Evolutionary conservation across 1,140 invertebrate species (phyloP).

Genomic region (Drosophila malerkotliana): DNA sequence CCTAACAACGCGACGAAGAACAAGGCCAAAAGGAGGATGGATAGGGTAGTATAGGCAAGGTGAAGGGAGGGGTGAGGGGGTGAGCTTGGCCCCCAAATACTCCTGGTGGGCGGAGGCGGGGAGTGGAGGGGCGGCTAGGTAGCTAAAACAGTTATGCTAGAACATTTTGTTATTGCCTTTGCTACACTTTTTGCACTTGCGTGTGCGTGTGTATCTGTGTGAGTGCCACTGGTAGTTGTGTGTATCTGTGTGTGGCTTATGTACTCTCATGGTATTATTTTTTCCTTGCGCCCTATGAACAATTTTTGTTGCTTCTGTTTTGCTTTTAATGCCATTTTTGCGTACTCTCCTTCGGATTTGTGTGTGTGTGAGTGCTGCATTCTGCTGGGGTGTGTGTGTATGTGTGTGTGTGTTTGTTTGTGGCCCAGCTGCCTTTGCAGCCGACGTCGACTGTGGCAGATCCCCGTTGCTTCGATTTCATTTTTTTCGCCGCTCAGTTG

Average conservation of each 20-base stretch:
- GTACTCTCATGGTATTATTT: constrained; percentile 8
- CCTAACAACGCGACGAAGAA: constrained; percentile 24
- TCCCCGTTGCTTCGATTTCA: constrained; percentile 6
- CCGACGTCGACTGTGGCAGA: constrained; percentile 20
- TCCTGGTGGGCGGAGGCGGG: not conserved
- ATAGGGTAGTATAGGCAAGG: not conserved
- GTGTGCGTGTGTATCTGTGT: constrained; percentile 6
- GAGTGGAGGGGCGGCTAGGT: not conserved
- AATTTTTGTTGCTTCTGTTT: constrained; percentile 5
- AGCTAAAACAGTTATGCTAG: constrained; percentile 24
- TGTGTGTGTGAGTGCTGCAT: constrained; percentile 10
- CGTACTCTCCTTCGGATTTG: constrained; percentile 1
- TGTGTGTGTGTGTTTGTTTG: constrained; percentile 39
- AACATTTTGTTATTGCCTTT: constrained; percentile 25
- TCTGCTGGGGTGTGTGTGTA: constrained; percentile 4
- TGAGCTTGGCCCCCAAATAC: not conserved
- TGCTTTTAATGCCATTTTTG: constrained; percentile 16
- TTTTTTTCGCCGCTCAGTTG: constrained; percentile 51
- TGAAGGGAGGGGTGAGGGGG: not conserved
- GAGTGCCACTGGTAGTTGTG: not conserved
- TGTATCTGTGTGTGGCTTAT: constrained; percentile 6
- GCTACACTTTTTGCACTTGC: constrained; percentile 31
- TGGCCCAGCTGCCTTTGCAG: constrained; percentile 25
- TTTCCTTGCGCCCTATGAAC: not conserved
- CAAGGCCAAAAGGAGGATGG: not conserved